phyloP scores from a whole-genome alignment of 1,140 invertebrate species.

The Steinernema khuongi region DNA sequence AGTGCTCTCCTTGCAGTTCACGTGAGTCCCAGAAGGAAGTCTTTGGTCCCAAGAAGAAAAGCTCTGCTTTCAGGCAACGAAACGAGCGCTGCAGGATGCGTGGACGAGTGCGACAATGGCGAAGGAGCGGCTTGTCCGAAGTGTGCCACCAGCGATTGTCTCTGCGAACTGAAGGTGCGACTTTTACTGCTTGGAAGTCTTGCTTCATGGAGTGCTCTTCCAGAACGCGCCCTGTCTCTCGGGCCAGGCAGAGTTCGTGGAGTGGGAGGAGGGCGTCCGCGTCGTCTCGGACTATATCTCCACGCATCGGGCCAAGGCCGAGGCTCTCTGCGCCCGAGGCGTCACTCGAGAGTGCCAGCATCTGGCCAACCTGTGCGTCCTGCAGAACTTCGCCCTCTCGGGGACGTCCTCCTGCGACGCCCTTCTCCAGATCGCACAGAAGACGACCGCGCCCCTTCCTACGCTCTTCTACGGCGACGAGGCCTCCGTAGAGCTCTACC shows the following conservation, averaged over 20 bases:
- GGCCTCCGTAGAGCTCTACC: constrained; percentile 40
- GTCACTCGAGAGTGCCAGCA: constrained; percentile 38
- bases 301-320: constrained; percentile 27
- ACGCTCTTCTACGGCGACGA: constrained; percentile 43
- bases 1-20: constrained; percentile 32
- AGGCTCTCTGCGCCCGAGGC: constrained; percentile 23
- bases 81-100: background rate
- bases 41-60: constrained; percentile 29
- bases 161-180: background rate
- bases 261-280: background rate
- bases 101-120: background rate
- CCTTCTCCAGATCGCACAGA: background rate
- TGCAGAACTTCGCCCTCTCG: constrained; percentile 44
- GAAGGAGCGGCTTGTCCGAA: background rate
- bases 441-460: constrained; percentile 29
- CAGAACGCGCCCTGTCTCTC: background rate
- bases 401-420: constrained; percentile 12
- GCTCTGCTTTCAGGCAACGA: background rate
- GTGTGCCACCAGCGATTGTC: background rate
- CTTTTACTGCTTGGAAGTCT: constrained; percentile 21
- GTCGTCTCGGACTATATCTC: constrained; percentile 29
- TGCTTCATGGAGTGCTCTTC: too few species aligned
- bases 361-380: constrained; percentile 44
- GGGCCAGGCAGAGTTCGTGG: background rate
- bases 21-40: constrained; percentile 26